Evolutionary conservation across 2,797 vertebrate genomes (phyloP).

Genomic region (Clamator glandarius): DNA sequence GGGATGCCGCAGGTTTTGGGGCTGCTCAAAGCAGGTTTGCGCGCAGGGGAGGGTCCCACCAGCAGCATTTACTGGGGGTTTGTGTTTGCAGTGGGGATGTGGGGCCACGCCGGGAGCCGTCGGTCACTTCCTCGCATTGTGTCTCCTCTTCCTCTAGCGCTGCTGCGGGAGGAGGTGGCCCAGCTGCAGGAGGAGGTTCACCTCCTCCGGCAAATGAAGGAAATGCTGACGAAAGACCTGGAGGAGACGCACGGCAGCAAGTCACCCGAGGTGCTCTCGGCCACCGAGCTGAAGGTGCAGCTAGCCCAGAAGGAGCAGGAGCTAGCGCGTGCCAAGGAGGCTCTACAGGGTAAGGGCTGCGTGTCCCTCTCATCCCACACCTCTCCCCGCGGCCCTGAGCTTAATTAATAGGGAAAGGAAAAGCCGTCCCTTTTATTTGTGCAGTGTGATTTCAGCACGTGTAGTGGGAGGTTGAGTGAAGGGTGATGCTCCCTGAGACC

Average conservation of each 20-base stretch:
- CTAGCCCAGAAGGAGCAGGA: constrained; percentile 96
- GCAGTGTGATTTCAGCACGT: no score
- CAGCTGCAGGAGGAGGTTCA: constrained; percentile 97
- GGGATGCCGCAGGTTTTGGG: neutral
- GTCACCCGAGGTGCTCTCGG: constrained; percentile 89
- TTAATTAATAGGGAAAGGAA: neutral
- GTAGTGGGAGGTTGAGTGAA: accelerated
- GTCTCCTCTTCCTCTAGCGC: constrained; percentile 79
- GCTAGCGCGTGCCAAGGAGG: constrained; percentile 94
- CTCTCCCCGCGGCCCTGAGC: accelerated
- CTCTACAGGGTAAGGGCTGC: constrained; percentile 88
- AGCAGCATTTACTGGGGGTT: no score
- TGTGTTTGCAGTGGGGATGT: neutral
- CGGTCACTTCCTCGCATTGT: constrained; percentile 14
- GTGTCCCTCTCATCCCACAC: accelerated
- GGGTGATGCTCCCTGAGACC: neutral
- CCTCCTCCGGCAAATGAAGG: constrained; percentile 97
- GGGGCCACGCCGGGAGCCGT: neutral
- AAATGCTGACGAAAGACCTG: constrained; percentile 94
- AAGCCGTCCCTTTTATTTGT: accelerated
- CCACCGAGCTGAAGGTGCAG: constrained; percentile 94
- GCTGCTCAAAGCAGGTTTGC: neutral
- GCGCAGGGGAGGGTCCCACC: neutral
- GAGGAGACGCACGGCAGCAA: constrained; percentile 92
- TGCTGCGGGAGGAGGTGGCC: constrained; percentile 94